Conservation (phyloP, 2,888 invertebrate genomes). For the Heliothis peltigera region DNA sequence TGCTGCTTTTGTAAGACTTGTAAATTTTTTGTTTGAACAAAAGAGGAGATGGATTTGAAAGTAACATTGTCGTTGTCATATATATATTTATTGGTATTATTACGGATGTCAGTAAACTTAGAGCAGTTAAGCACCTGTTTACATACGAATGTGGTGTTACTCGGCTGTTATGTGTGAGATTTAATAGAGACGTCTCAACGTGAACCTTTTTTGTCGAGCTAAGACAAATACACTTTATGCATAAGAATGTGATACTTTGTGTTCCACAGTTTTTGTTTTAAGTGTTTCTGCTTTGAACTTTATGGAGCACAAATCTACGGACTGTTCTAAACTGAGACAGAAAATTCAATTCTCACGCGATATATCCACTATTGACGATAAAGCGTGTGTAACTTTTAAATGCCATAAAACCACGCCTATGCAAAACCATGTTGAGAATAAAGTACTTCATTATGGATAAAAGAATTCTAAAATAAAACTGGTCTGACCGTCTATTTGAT, state of each 20-base stretch:
- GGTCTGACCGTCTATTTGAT: slow-evolving; percentile 6
- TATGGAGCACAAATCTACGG: slow-evolving; percentile 5
- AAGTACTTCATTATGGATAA: background rate
- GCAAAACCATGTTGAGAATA: background rate
- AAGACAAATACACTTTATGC: slow-evolving; percentile 71
- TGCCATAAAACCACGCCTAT: slow-evolving; percentile 10
- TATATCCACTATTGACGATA: slow-evolving; percentile 16
- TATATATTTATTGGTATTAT: slow-evolving; percentile 68
- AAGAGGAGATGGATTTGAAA: slow-evolving; percentile 59
- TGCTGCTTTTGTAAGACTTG: slow-evolving; percentile 38
- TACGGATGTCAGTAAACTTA: slow-evolving; percentile 84
- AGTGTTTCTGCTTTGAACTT: slow-evolving; percentile 43
- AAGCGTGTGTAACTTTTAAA: slow-evolving; percentile 10
- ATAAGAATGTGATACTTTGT: slow-evolving; percentile 68
- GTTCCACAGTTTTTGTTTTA: slow-evolving; percentile 38
- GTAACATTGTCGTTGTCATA: slow-evolving; percentile 25
- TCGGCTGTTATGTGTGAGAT: slow-evolving; percentile 76
- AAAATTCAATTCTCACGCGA: background rate
- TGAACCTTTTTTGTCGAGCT: slow-evolving; percentile 76
- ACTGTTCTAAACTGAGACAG: background rate
- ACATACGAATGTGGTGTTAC: slow-evolving; percentile 79
- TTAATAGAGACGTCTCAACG: slow-evolving; percentile 81
- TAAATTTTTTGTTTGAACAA: background rate
- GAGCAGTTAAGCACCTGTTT: slow-evolving; percentile 84
- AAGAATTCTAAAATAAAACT: background rate